Percentiles rank a stretch among this genome's conserved stretches.
Evolutionary conservation across 2,888 invertebrate species (phyloP).

Genomic region (Phanerotoma sp.): DNA sequence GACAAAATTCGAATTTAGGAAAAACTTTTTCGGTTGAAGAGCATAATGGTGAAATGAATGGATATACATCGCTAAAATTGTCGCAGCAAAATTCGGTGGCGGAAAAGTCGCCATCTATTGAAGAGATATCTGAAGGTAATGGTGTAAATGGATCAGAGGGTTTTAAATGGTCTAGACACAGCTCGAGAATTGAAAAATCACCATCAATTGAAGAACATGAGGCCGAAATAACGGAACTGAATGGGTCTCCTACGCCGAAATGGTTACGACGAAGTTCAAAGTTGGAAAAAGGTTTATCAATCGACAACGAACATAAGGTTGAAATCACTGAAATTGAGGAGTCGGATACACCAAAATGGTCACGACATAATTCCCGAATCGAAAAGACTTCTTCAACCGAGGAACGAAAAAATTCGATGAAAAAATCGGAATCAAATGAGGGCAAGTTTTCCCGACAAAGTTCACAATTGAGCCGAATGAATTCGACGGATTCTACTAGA

Average conservation of each 20-base stretch:
- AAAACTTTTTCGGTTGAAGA: not conserved
- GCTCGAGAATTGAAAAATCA: conserved; percentile 4
- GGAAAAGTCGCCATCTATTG: not conserved
- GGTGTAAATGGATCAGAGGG: not conserved
- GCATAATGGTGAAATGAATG: not conserved
- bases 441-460: conserved; percentile 32
- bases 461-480: conserved; percentile 26
- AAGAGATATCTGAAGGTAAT: not conserved
- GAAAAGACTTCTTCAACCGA: too few species aligned
- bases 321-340: too few species aligned
- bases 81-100: not conserved
- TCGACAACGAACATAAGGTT: too few species aligned
- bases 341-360: too few species aligned
- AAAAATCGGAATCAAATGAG: conserved; percentile 29
- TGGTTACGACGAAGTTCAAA: too few species aligned
- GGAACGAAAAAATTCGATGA: too few species aligned
- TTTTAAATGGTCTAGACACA: conserved; percentile 1
- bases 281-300: too few species aligned
- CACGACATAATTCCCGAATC: too few species aligned
- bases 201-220: conserved; percentile 15
- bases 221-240: not conserved
- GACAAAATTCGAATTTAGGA: not conserved
- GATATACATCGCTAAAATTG: not conserved
- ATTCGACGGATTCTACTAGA: conserved; percentile 27
- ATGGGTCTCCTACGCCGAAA: too few species aligned